Percentiles rank a stretch among this genome's conserved stretches.
Conservation (phyloP, 2,888 invertebrate genomes). For the Buathra laborator region DNA sequence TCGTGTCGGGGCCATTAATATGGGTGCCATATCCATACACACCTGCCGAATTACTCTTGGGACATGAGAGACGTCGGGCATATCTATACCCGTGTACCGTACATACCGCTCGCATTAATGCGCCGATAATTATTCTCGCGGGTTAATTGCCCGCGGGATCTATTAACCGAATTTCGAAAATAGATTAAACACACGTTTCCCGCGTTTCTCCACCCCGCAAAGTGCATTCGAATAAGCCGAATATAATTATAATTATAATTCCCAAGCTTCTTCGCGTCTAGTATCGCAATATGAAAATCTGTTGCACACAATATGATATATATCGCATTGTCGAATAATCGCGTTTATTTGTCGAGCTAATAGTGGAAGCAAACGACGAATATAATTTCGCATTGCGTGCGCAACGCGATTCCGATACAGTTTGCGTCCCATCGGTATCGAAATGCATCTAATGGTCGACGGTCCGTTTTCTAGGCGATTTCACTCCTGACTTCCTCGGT, state of each 20-base stretch:
- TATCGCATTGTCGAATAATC: not conserved
- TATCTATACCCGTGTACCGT: conserved; percentile 31
- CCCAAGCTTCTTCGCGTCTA: not conserved
- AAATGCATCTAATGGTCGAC: conserved; percentile 71
- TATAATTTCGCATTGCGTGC: conserved; percentile 24
- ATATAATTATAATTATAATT: not conserved
- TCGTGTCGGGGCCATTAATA: conserved; percentile 74
- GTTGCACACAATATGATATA: not conserved
- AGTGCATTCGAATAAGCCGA: not conserved
- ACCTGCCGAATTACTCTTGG: conserved; percentile 74
- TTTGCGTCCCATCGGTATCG: conserved; percentile 68
- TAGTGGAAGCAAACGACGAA: conserved; percentile 36
- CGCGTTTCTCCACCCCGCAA: not conserved
- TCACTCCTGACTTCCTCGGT: not conserved
- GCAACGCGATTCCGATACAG: conserved; percentile 44
- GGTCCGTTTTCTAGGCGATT: not conserved
- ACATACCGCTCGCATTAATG: conserved; percentile 46
- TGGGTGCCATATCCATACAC: conserved; percentile 76
- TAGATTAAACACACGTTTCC: conserved; percentile 41
- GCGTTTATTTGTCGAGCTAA: not conserved
- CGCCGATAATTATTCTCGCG: conserved; percentile 62
- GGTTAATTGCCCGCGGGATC: conserved; percentile 38
- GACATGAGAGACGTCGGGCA: conserved; percentile 53
- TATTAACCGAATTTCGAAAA: conserved; percentile 47
- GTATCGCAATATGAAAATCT: not conserved